These are phyloP conservation scores for Trematocara macrostoma DNA, from an alignment of 2,113 vertebrate genomes.

Conservation along the genomic window DNA sequence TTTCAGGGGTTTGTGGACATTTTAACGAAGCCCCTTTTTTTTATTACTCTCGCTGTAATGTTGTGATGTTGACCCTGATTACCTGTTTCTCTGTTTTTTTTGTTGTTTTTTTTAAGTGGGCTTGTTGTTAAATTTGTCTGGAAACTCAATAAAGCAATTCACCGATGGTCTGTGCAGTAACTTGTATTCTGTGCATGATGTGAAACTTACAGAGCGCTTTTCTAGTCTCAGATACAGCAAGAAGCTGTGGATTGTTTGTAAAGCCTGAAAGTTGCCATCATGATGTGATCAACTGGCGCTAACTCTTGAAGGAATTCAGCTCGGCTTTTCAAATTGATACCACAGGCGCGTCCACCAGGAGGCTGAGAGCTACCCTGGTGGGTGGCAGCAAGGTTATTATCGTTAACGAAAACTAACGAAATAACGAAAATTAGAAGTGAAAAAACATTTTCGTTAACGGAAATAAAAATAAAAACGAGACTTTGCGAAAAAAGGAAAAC, in stretches of 20 bases:
- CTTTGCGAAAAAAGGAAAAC: no score
- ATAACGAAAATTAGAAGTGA: no score
- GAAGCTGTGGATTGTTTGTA: background rate
- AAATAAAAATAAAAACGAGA: no score
- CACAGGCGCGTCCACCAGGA: background rate
- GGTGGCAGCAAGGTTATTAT: background rate
- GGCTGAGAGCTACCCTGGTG: background rate
- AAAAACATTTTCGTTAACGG: no score
- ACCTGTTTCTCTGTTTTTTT: constrained; percentile 37
- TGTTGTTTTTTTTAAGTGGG: constrained; percentile 28
- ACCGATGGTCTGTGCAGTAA: constrained; percentile 23
- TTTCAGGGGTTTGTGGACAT: constrained; percentile 50
- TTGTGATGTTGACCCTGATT: constrained; percentile 50
- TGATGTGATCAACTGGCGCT: background rate
- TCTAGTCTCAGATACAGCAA: background rate
- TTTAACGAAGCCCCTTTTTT: constrained; percentile 43
- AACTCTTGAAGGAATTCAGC: background rate
- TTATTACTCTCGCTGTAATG: constrained; percentile 50
- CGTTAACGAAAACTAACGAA: no score
- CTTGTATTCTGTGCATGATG: background rate
- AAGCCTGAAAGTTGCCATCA: background rate
- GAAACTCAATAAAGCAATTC: constrained; percentile 73
- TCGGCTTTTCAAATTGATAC: background rate
- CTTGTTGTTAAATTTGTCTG: constrained; percentile 68
- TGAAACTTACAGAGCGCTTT: background rate